Base-by-base conservation (phyloP, 2,797 vertebrate genomes). In the Staurois parvus region DNA sequence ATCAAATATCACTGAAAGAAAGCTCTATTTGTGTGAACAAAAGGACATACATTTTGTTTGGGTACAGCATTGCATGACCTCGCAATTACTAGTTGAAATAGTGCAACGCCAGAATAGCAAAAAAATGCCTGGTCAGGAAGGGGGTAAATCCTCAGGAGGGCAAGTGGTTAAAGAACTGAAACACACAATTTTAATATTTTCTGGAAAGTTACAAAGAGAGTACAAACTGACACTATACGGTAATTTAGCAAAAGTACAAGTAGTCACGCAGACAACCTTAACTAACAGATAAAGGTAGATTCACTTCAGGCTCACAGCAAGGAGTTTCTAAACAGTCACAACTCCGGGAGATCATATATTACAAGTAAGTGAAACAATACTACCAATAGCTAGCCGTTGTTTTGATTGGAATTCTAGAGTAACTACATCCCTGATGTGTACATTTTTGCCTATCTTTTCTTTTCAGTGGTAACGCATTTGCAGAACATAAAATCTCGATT, bases 221-320 rank as follows among this genome's bases (percentile, higher is more conserved):
- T 34, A 64, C 32, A 37, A 29, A 64, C 29, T 26, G 24, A 32
- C 21, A 76, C 48, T 13, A 17, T 21, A 37, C 26, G 15, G 24
- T 77, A 77, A 77, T 64, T 13, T 40, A 15, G 7, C 26, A 17
- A 37, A 42, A 42, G 34, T 67, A 9, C 17, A 21, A 42, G 59
- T 42, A 40, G 76, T 78, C 76, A 78, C 66, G 62, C 34, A 66
- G 30, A 78, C 30, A 34, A 9, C n/a, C 64, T 42, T 12, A 17
- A 40, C 76, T 78, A 78, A 78, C 66, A 78, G 66, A 67, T 26
- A 17, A 66, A 78, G 40, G 32, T 78, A 28, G 2, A 37, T 28
- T 78, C 32, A 40, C 59, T 78, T 78, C 34, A 78, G 52, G 76
- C 34, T 78, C 59, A 67, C 76, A 78, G 59, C 76, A 67, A 66